Conservation (phyloP, 2,113 vertebrate genomes). For the Perca schrenkii region DNA sequence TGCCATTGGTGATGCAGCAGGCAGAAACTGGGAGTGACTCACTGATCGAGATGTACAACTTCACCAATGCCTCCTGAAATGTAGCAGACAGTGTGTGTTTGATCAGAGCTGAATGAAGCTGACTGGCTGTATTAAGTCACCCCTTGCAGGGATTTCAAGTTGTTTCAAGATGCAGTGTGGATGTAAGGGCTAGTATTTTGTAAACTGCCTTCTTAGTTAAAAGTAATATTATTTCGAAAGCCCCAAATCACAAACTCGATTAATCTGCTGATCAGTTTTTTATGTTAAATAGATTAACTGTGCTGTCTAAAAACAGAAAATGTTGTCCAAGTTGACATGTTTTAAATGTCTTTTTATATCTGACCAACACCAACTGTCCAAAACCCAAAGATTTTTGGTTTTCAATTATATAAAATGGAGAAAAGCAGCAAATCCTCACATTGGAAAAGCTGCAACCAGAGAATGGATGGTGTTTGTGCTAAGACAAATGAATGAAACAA, state of each 20-base stretch:
- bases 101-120: not conserved
- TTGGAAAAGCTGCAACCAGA: not conserved
- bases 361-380: not conserved
- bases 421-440: not conserved
- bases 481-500: not conserved
- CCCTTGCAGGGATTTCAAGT: not conserved
- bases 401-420: not conserved
- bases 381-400: not conserved
- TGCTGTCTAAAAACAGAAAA: not conserved
- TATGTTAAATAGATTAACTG: not conserved
- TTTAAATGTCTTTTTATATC: not conserved
- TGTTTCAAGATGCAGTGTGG: not conserved
- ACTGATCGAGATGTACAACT: not conserved
- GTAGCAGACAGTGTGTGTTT: not conserved
- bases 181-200: not conserved
- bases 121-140: not conserved
- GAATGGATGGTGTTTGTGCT: not conserved
- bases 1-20: constrained; percentile 4
- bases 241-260: not conserved
- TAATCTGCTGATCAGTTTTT: too few species aligned
- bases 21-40: not conserved
- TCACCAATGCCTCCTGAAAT: not conserved
- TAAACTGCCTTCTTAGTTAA: not conserved
- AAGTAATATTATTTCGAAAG: not conserved
- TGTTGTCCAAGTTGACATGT: not conserved